Percentiles rank a stretch among this genome's conserved stretches.
phyloP scores from a whole-genome alignment of 2,797 vertebrate species.

The Tarsius wallacei region DNA sequence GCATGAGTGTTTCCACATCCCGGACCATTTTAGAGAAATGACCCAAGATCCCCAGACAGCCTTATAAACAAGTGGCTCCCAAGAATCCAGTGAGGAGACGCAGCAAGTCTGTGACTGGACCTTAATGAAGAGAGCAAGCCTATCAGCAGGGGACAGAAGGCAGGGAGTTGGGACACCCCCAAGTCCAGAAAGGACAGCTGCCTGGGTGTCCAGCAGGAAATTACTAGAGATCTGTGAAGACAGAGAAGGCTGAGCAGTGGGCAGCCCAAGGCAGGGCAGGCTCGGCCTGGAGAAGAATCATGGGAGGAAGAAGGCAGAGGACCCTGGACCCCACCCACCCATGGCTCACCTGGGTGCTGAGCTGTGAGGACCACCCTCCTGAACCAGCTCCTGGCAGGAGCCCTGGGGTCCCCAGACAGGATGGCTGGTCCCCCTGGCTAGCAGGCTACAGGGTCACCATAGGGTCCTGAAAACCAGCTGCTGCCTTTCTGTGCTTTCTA shows the following conservation, averaged over 20 bases:
- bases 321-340: accelerated
- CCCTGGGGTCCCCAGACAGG: background rate
- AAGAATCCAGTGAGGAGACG: too few relatives aligned
- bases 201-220: background rate
- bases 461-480: accelerated
- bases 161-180: too few relatives aligned
- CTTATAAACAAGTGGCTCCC: background rate
- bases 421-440: accelerated
- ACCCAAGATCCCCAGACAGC: background rate
- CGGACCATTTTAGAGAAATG: background rate
- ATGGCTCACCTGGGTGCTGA: background rate
- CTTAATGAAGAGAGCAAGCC: accelerated
- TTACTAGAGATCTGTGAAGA: background rate
- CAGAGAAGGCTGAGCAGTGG: background rate
- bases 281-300: background rate
- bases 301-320: too few relatives aligned
- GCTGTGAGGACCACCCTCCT: too few relatives aligned
- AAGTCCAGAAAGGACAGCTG: background rate
- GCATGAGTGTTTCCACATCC: background rate
- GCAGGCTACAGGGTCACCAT: accelerated
- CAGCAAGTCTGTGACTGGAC: accelerated
- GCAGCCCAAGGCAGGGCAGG: background rate
- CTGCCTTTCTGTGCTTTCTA: accelerated
- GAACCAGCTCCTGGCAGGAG: background rate
- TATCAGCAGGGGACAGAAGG: too few relatives aligned